phyloP scores from a whole-genome alignment of 2,888 invertebrate species.

The Rhaphigaster nebulosa region DNA sequence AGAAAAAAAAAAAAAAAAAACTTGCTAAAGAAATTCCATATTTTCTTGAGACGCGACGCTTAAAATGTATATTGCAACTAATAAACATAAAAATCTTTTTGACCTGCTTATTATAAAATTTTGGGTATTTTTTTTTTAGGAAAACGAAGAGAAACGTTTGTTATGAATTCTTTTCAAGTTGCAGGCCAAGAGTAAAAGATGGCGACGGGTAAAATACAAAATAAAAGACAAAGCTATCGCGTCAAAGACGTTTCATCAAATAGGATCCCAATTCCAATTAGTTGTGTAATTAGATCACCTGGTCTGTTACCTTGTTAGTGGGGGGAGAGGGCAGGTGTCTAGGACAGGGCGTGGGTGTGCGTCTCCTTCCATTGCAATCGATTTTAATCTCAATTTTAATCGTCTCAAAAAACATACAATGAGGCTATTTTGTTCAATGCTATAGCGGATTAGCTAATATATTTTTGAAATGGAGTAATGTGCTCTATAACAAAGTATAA shows the following conservation, averaged over 20 bases:
- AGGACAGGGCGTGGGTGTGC: background rate
- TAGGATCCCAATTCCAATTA: conserved; percentile 16
- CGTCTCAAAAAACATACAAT: background rate
- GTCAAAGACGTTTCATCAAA: background rate
- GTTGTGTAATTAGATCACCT: conserved; percentile 16
- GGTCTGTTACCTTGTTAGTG: background rate
- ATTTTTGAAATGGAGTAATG: background rate
- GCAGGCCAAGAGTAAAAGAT: background rate
- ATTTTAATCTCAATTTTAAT: background rate
- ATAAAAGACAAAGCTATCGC: background rate
- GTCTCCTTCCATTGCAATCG: background rate
- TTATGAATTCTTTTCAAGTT: too few species aligned
- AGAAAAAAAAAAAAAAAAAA: too few species aligned
- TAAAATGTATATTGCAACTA: too few species aligned
- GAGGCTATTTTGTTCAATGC: background rate
- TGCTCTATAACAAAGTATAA: too few species aligned
- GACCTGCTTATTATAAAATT: too few species aligned
- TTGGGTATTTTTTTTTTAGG: too few species aligned
- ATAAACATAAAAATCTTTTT: too few species aligned
- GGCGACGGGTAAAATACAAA: background rate
- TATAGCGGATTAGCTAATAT: background rate
- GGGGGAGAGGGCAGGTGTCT: background rate
- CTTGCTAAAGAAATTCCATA: too few species aligned
- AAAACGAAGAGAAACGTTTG: too few species aligned
- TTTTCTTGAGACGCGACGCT: too few species aligned